phyloP scores from a whole-genome alignment of 2,888 invertebrate genomes.

The Agrenia bidenticulata region DNA sequence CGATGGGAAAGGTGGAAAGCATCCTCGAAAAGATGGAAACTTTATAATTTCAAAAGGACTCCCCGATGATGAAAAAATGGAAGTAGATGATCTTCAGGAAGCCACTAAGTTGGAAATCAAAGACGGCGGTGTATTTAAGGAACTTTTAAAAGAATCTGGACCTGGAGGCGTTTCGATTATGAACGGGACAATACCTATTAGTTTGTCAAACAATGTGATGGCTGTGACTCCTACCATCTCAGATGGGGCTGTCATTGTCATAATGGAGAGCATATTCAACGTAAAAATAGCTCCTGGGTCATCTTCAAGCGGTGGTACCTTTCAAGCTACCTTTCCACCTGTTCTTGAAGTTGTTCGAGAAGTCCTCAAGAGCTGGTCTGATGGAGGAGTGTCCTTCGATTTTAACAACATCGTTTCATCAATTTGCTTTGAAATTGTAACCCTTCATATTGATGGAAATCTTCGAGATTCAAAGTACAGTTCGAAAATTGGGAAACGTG shows the following conservation, averaged over 20 bases:
- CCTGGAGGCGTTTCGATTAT: too few relatives aligned
- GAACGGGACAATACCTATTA: too few relatives aligned
- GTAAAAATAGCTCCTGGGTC: conserved; percentile 26
- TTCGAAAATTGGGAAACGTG: not conserved
- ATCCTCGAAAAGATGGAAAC: conserved; percentile 8
- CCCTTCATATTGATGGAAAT: conserved; percentile 39
- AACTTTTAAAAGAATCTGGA: not conserved
- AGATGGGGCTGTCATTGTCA: conserved; percentile 15
- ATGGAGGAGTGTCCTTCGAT: conserved; percentile 25
- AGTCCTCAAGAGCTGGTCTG: conserved; percentile 26
- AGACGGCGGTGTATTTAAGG: not conserved
- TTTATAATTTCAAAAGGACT: too few relatives aligned
- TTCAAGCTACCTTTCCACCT: conserved; percentile 24
- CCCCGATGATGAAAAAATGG: not conserved
- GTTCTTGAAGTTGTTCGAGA: conserved; percentile 29
- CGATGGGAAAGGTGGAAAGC: conserved; percentile 18
- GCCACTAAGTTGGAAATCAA: not conserved
- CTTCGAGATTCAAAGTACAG: conserved; percentile 30
- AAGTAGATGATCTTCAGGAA: not conserved
- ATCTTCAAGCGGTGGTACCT: not conserved
- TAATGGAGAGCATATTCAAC: conserved; percentile 46
- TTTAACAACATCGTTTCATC: conserved; percentile 42
- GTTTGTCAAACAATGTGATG: too few relatives aligned
- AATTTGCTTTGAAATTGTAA: conserved; percentile 46
- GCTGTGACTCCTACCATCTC: not conserved